Percentiles rank a stretch among this genome's conserved stretches.
Conservation (phyloP, 23 tunicate species). For the Aplidium turbinatum region DNA sequence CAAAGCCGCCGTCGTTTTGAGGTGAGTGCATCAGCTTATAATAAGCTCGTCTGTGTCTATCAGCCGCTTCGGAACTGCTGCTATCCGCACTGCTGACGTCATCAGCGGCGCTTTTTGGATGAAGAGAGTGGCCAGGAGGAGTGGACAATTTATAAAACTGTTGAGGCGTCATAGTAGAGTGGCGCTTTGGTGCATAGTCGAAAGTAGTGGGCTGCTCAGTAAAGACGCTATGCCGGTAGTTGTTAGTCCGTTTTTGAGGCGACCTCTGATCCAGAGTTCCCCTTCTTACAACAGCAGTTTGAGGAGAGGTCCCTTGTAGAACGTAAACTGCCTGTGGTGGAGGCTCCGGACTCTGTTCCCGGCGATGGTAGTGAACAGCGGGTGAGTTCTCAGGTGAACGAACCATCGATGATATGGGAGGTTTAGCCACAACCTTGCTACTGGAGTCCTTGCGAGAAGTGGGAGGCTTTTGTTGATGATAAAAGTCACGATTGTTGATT, state of each 20-base stretch:
- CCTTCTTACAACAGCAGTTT: constrained; percentile 7
- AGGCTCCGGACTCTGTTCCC: constrained; percentile 76
- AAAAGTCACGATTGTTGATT: constrained; percentile 68
- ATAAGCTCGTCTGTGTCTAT: constrained; percentile 49
- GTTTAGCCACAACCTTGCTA: background rate
- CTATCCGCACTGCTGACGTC: constrained; percentile 20
- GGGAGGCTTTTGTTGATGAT: constrained; percentile 77
- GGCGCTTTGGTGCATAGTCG: background rate
- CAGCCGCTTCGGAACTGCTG: constrained; percentile 47
- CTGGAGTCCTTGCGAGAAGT: no score
- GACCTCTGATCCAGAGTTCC: background rate
- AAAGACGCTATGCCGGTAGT: constrained; percentile 59
- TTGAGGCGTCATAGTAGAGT: constrained; percentile 1
- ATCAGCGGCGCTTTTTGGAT: background rate
- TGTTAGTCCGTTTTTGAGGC: background rate
- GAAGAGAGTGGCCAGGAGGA: no score
- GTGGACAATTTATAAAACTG: no score
- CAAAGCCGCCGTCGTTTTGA: constrained; percentile 25
- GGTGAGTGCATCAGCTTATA: constrained; percentile 43
- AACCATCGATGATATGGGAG: no score
- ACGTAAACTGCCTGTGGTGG: constrained; percentile 62
- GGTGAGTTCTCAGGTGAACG: no score
- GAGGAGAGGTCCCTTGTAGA: constrained; percentile 6
- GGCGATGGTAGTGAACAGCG: constrained; percentile 20
- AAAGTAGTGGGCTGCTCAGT: constrained; percentile 47